A percentile compares a stretch with the other conserved stretches of the same genome.
Evolutionary conservation across 1,140 invertebrate species (phyloP).

Genomic region (Cyrtorhinus lividipennis): DNA sequence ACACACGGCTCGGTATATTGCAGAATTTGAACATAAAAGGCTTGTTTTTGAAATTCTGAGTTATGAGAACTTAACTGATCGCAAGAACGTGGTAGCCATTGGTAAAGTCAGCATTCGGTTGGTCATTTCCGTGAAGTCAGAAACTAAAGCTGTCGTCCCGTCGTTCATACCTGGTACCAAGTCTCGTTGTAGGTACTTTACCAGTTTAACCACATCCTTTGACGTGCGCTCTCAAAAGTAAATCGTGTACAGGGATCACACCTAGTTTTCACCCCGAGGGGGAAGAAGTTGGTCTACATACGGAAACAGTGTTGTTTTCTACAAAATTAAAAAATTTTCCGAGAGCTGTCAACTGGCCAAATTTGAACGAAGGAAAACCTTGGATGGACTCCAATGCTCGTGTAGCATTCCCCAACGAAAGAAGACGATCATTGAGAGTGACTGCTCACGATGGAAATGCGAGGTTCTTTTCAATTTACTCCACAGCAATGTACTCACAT

Average conservation of each 20-base stretch:
- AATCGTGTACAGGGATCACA: constrained; percentile 16
- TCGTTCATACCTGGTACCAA: not conserved
- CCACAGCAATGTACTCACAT: no score
- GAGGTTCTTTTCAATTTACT: not conserved
- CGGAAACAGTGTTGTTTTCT: constrained; percentile 12
- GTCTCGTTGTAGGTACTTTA: not conserved
- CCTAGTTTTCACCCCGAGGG: constrained; percentile 18
- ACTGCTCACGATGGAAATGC: constrained; percentile 3
- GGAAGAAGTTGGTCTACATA: constrained; percentile 12
- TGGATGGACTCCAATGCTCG: constrained; percentile 7
- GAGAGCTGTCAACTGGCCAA: not conserved
- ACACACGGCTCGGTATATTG: not conserved
- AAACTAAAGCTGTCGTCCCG: not conserved
- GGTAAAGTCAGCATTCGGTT: not conserved
- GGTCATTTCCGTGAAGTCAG: not conserved
- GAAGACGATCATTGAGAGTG: constrained; percentile 1
- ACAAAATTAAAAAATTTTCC: constrained; percentile 2
- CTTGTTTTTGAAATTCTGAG: not conserved
- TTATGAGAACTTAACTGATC: not conserved
- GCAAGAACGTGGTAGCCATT: not conserved
- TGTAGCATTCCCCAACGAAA: constrained; percentile 23
- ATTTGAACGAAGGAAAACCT: not conserved
- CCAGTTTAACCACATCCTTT: not conserved
- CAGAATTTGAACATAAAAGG: not conserved
- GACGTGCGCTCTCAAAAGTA: not conserved